A percentile compares a stretch with the other conserved stretches of the same genome.
Evolutionary conservation across 2,797 vertebrate genomes (phyloP).

Genomic region (Trachops cirrhosus): DNA sequence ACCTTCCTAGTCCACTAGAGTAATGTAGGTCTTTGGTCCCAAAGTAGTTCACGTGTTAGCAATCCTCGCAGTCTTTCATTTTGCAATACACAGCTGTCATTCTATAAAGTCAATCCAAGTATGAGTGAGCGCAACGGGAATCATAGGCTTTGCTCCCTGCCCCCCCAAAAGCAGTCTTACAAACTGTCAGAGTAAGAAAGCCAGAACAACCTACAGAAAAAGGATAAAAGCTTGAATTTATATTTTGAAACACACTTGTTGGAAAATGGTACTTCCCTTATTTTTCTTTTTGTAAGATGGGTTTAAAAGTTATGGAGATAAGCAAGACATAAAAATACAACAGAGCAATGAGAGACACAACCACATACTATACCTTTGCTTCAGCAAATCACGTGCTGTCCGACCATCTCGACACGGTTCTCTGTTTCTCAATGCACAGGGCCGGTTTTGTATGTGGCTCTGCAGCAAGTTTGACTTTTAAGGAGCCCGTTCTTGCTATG

Average conservation of each 20-base stretch:
- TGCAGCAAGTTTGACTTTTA: background rate
- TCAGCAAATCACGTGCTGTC: background rate
- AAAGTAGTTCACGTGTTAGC: background rate
- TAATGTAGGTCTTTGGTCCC: background rate
- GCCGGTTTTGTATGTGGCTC: background rate
- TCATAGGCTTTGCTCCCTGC: background rate
- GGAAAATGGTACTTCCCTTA: background rate
- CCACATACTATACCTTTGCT: conserved; percentile 9
- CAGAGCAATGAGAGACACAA: background rate
- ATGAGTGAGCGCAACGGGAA: conserved; percentile 7
- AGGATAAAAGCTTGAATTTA: background rate
- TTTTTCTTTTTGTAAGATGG: background rate
- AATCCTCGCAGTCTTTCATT: background rate
- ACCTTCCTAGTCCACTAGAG: background rate
- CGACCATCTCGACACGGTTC: background rate
- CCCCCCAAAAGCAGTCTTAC: background rate
- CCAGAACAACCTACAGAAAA: background rate
- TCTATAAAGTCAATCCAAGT: background rate
- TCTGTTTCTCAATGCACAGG: background rate
- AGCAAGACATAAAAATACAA: conserved; percentile 22
- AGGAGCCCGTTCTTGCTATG: background rate
- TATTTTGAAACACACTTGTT: background rate
- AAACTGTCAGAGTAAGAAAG: background rate
- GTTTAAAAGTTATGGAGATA: background rate
- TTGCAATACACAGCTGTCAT: background rate